Evolutionary conservation across 2,113 vertebrate genomes (phyloP), one percentile per base, ranked within the genome.

Genomic region (Syngnathus scovelli): DNA sequence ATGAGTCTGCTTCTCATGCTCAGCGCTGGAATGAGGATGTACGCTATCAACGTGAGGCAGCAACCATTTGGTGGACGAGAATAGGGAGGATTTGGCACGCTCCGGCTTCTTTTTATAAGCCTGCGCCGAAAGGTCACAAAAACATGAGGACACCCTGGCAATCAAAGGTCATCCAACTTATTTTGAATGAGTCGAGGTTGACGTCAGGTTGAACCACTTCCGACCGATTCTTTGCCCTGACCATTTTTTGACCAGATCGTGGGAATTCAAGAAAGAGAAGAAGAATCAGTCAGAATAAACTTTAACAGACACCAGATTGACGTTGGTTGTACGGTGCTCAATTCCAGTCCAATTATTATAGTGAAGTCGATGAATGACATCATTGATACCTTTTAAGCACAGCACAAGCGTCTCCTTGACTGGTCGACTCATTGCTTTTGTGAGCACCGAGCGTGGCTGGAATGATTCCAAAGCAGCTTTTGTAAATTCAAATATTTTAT

Each of bases 401-500:
- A 23, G 9, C 5, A 54, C 52, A 23, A n/a, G 3, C 3, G 19
- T 52, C 9, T 8, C 23, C 52, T 55, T 10, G 4, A 10, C 51
- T 23, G 4, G 10, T 21, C 4, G 51, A 54, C 51, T 54, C n/a
- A 55, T 12, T 12, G 10, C 2, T 56, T 56, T 7, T 60, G 9
- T 19, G 38, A 21, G 2, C 4, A n/a, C 4, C 12, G 41, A 43
- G n/a, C 7, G 6, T 15, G 21, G 12, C 4, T 15, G 11, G 19
- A 62, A 44, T 39, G 3, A 13, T 15, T 37, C 56, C 36, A 23
- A 72, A 13, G 1, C 49, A 23, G 12, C 33, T 55, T 9, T 69
- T 51, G 54, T 88, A 90, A 86, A 84, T 90, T 89, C 84, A 73
- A 82, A 87, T 77, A 76, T 87, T 91, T 90, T 89, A 90, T 89